Percentiles rank a stretch among this genome's conserved stretches.
Evolutionary conservation across 2,113 vertebrate genomes (phyloP).

Genomic region (Nannobrachium achirus): DNA sequence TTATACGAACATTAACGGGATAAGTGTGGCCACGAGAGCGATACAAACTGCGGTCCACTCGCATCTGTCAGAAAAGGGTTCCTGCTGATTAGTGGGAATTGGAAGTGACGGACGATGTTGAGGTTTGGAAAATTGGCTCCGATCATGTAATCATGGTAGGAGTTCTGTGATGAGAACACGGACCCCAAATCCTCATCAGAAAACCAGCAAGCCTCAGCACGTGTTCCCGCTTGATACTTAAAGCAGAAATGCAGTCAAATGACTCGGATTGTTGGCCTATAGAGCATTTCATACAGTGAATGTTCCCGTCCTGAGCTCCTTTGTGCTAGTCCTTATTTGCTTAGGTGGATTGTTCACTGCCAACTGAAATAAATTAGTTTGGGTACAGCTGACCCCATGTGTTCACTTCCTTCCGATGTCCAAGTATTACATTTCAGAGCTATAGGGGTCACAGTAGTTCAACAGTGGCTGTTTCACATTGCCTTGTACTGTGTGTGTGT

Average conservation of each 20-base stretch:
- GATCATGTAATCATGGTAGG: conserved; percentile 46
- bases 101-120: conserved; percentile 43
- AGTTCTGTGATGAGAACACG: conserved; percentile 34
- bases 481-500: conserved; percentile 4
- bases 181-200: conserved; percentile 36
- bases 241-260: conserved; percentile 16
- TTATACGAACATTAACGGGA: conserved; percentile 28
- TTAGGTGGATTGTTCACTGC: background rate
- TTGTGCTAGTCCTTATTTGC: background rate
- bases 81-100: conserved; percentile 37
- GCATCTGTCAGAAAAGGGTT: conserved; percentile 43
- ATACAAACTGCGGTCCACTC: conserved; percentile 40
- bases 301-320: conserved; percentile 33
- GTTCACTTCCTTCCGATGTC: conserved; percentile 32
- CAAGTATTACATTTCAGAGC: conserved; percentile 27
- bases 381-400: conserved; percentile 46
- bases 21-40: conserved; percentile 30
- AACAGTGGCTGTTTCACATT: conserved; percentile 30
- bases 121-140: conserved; percentile 53
- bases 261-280: conserved; percentile 39
- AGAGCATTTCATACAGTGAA: conserved; percentile 31
- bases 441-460: conserved; percentile 21
- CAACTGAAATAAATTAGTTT: background rate
- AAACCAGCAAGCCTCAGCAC: conserved; percentile 9
- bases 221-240: background rate